Conservation (phyloP, 2,797 vertebrate genomes). For the Crenichthys baileyi region DNA sequence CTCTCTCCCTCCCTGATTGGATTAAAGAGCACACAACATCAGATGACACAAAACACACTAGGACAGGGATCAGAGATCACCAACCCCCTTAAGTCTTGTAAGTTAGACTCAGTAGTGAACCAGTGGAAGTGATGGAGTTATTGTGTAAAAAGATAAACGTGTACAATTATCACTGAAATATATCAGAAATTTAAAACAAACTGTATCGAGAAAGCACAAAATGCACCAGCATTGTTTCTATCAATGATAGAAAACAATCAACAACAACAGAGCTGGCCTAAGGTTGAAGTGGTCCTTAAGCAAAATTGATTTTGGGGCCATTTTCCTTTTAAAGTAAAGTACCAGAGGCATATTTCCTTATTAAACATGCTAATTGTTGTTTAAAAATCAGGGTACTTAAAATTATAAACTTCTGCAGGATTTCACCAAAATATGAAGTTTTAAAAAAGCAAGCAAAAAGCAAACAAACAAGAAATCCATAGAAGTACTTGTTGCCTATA, state of each 20-base stretch:
- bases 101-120: not conserved
- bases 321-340: not conserved
- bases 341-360: not conserved
- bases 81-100: not conserved
- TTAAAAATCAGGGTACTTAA: not conserved
- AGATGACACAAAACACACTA: conserved; percentile 59
- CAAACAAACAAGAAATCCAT: not conserved
- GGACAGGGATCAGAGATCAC: conserved; percentile 71
- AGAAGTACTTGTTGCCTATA: not conserved
- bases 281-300: not conserved
- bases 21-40: conserved; percentile 75
- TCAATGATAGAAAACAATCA: not conserved
- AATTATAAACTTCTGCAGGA: not conserved
- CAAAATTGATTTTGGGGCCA: not conserved
- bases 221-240: not conserved
- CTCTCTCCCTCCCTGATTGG: conserved; percentile 76
- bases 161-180: not conserved
- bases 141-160: not conserved
- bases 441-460: not conserved
- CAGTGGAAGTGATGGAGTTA: not conserved
- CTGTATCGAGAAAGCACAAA: not conserved
- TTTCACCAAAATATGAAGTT: not conserved
- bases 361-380: not conserved
- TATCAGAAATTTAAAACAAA: not conserved
- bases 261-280: not conserved